Percentiles rank a stretch among this genome's conserved stretches.
Conservation (phyloP, 2,888 invertebrate genomes). For the Pecten maximus region DNA sequence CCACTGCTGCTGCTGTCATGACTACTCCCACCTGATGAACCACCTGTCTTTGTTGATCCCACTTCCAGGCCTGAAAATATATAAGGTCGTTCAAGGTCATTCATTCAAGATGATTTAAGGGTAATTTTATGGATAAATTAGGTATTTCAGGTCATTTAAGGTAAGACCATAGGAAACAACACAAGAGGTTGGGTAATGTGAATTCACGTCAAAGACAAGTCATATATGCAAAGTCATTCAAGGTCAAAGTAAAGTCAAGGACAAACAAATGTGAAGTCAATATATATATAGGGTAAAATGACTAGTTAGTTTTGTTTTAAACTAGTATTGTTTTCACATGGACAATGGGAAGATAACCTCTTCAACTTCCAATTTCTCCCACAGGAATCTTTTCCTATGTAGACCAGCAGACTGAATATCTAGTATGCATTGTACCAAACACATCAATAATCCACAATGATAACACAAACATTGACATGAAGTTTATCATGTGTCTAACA, state of each 20-base stretch:
- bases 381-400: too few relatives aligned
- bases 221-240: not conserved
- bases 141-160: not conserved
- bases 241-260: not conserved
- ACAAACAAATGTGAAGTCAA: too few relatives aligned
- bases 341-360: too few relatives aligned
- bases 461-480: too few relatives aligned
- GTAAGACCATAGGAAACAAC: not conserved
- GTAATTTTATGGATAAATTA: not conserved
- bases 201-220: not conserved
- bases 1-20: constrained; percentile 74
- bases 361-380: too few relatives aligned
- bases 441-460: too few relatives aligned
- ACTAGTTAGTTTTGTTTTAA: too few relatives aligned
- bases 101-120: not conserved
- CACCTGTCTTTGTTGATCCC: constrained; percentile 63
- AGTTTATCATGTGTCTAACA: too few relatives aligned
- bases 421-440: too few relatives aligned
- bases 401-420: too few relatives aligned
- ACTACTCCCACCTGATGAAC: constrained; percentile 71
- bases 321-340: too few relatives aligned
- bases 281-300: too few relatives aligned
- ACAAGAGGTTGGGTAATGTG: not conserved
- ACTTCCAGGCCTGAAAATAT: constrained; percentile 66
- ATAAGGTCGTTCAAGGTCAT: not conserved